Evolutionary conservation across 2,113 vertebrate genomes (phyloP), one percentile per base, ranked within the genome.

Genomic region (Psilopsiagon aymara): DNA sequence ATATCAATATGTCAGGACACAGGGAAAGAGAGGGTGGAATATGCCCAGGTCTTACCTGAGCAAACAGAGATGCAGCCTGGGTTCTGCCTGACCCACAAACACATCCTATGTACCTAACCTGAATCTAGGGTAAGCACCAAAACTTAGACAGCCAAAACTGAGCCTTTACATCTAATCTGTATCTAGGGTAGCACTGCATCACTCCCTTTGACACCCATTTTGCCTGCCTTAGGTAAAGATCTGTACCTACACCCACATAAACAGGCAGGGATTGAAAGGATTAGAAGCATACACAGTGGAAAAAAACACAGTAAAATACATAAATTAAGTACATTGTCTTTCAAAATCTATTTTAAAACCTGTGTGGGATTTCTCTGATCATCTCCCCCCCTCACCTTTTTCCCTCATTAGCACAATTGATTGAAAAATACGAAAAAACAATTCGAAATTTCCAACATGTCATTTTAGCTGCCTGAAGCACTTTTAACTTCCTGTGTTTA

Each of bases 311-410:
- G 57, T 77, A 78, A 91, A 89, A 93, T 62, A 76, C 0, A 1
- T 67, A 91, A 95, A 94, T 82, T 91, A 90, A 74, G 44, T 78
- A 66, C 27, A 25, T 6, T 71, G 31, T 39, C 70, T 73, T 95
- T 91, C 82, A 90, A 90, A 90, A 82, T 64, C 92, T 96, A 88
- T 94, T 96, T 96, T 91, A 88, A 91, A 95, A 82, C 57, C 57
- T 53, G 33, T 84, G 86, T 91, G 51, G 60, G 79, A 88, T 97
- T 94, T 70, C 79, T 95, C 69, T 95, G 86, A 92, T 97, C 94
- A 89, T 90, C 63, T 90, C 60, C 81, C 79, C 59, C 37, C 71
- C 27, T 80, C 75, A 87, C 89, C 82, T 95, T 90, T 94, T 76
- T 6, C 62, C 78, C 41, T 39, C 2, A 0, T 71, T 92, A 82